Conservation (phyloP, 2,888 invertebrate genomes). For the Cyclophora albipunctata region DNA sequence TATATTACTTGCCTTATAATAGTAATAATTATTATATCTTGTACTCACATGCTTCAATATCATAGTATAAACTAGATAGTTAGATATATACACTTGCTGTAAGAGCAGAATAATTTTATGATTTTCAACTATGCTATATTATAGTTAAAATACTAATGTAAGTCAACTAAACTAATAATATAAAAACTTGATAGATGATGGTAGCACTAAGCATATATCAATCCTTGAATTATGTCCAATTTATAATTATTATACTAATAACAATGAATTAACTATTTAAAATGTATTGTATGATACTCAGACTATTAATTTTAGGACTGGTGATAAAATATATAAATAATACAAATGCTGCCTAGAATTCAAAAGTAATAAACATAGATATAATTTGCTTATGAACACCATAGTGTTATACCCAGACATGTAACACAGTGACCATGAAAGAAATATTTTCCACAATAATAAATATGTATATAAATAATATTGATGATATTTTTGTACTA, state of each 20-base stretch:
- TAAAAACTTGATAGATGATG: no score
- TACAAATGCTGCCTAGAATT: no score
- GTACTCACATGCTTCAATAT: conserved; percentile 50
- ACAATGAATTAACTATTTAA: conserved; percentile 9
- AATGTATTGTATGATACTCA: no score
- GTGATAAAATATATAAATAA: no score
- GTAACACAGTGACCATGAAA: neutral
- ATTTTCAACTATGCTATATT: conserved; percentile 2
- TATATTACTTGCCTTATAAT: conserved; percentile 49
- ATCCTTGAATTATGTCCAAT: conserved; percentile 18
- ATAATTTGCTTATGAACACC: conserved; percentile 6
- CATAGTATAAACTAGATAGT: conserved; percentile 27
- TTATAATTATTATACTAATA: conserved; percentile 14
- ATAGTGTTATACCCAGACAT: no score
- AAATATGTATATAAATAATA: conserved; percentile 20
- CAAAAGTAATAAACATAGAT: conserved; percentile 1
- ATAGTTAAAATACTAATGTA: conserved; percentile 13
- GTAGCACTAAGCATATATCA: conserved; percentile 14
- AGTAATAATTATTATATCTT: conserved; percentile 38
- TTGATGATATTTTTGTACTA: conserved; percentile 67
- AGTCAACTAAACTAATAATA: conserved; percentile 6
- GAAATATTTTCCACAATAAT: conserved; percentile 13
- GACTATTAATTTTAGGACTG: conserved; percentile 6
- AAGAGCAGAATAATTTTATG: neutral
- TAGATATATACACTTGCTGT: conserved; percentile 7